Evolutionary conservation across 2,888 invertebrate species (phyloP), one percentile per base, ranked within the genome.

Genomic region (Macropis europaea): DNA sequence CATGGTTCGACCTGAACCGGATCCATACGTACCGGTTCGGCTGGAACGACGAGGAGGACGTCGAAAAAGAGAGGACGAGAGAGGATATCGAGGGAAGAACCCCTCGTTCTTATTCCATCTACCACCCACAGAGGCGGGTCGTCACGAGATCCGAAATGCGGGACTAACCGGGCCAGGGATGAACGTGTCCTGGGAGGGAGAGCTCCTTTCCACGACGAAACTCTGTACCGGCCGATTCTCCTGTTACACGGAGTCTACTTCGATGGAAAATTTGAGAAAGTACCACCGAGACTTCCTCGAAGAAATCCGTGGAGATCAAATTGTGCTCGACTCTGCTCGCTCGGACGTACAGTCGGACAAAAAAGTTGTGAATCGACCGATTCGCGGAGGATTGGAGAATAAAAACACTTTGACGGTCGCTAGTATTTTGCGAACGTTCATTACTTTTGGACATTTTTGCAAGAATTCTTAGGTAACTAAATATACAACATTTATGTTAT

Each of bases 51-150:
- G 42, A 53, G 54, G n/a, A 40, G 34, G 24, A 22, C 22, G 43
- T 32, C 13, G 50, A 59, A 45, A 47, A 38, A 19, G 50, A 53
- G 26, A 47, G 28, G 53, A 50, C 17, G 36, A 6, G 19, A 36
- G 47, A 42, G 50, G 62, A 48, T 48, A 53, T n/a, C 50, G 61
- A 73, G 75, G 73, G 77, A 76, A 64, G 56, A 64, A 54, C 64
- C 73, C 71, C 73, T 76, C 76, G 74, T 79, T 77, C 61, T 83
- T 81, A 76, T 82, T 83, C 80, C 82, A 79, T 82, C 79, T 81
- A 82, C 86, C 86, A 85, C 86, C 87, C 86, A 86, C 85, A 71
- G 77, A 67, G 86, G 54, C 34, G 19, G 42, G 47, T 28, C 61
- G 74, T 56, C 67, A 57, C 68, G 69, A 57, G 82, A 79, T 81